Percentiles rank a stretch among this genome's conserved stretches.
Evolutionary conservation across 2,888 invertebrate genomes (phyloP).

Genomic region (Automeris io): DNA sequence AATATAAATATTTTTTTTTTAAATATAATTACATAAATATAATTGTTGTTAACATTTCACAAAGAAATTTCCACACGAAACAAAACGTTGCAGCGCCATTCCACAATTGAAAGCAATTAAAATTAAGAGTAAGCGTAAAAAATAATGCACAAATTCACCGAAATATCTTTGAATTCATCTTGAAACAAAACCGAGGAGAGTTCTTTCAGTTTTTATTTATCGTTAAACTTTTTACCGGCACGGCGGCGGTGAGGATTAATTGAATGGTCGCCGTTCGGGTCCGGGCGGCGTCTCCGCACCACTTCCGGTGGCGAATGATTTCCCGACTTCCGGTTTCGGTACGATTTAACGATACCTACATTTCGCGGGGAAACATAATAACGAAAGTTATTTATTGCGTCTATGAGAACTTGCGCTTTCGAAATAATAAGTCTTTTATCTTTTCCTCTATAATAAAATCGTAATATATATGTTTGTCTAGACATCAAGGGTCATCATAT

Average conservation of each 20-base stretch:
- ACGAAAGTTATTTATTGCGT: conserved; percentile 40
- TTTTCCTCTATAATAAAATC: not conserved
- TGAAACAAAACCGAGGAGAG: conserved; percentile 6
- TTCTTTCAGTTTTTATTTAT: conserved; percentile 50
- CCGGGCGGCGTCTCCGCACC: conserved; percentile 46
- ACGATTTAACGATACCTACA: conserved; percentile 9
- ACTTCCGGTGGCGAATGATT: conserved; percentile 62
- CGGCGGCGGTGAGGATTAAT: conserved; percentile 54
- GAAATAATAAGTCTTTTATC: conserved; percentile 3
- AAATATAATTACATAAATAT: too few relatives aligned
- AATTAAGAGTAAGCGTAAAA: not conserved
- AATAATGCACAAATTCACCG: not conserved
- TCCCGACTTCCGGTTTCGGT: conserved; percentile 48
- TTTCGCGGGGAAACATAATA: conserved; percentile 8
- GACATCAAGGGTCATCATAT: too few relatives aligned
- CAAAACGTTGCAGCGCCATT: not conserved
- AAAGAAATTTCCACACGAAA: not conserved
- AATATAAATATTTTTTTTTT: too few relatives aligned
- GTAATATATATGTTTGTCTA: too few relatives aligned
- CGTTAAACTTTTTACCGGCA: conserved; percentile 38
- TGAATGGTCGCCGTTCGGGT: conserved; percentile 51
- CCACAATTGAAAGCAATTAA: not conserved
- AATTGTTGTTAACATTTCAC: too few relatives aligned
- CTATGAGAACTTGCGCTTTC: conserved; percentile 25
- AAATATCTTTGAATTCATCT: not conserved